phyloP scores from a whole-genome alignment of 2,113 vertebrate genomes.

The Tor tambroides region DNA sequence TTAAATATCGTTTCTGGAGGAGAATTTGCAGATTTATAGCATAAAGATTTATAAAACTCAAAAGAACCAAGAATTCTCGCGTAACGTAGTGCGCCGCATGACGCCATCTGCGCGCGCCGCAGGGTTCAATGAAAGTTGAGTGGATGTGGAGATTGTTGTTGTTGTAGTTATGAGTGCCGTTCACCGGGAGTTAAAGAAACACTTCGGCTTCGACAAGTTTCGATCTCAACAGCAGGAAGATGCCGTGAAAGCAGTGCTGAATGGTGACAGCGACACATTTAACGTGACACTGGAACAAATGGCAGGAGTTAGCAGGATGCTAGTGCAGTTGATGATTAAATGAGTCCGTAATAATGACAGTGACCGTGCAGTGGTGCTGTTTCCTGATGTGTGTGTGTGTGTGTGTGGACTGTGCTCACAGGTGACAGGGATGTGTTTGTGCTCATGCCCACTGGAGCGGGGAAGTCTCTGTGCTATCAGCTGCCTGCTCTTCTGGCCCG shows the following conservation, averaged over 20 bases:
- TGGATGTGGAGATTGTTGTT: not conserved
- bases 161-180: constrained; percentile 66
- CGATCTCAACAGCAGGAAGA: constrained; percentile 87
- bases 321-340: not conserved
- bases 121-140: constrained; percentile 30
- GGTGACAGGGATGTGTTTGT: constrained; percentile 94
- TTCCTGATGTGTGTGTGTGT: too few relatives aligned
- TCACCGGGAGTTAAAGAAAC: constrained; percentile 76
- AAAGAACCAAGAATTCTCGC: not conserved
- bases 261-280: constrained; percentile 73
- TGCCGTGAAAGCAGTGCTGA: constrained; percentile 82
- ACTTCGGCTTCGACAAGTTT: constrained; percentile 91
- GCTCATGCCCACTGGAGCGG: constrained; percentile 98
- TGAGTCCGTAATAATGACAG: too few relatives aligned
- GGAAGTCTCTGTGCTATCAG: constrained; percentile 97
- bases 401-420: constrained; percentile 56
- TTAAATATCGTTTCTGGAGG: not conserved
- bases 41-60: not conserved
- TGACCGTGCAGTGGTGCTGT: too few relatives aligned
- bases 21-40: too few relatives aligned
- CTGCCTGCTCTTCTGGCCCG: constrained; percentile 89
- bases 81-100: not conserved
- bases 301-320: not conserved
- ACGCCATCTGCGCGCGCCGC: constrained; percentile 71
- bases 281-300: not conserved